Evolutionary conservation across 35 echinoderm and acorn worm species (phyloP).

Genomic region (Ophiothrix spiculata): DNA sequence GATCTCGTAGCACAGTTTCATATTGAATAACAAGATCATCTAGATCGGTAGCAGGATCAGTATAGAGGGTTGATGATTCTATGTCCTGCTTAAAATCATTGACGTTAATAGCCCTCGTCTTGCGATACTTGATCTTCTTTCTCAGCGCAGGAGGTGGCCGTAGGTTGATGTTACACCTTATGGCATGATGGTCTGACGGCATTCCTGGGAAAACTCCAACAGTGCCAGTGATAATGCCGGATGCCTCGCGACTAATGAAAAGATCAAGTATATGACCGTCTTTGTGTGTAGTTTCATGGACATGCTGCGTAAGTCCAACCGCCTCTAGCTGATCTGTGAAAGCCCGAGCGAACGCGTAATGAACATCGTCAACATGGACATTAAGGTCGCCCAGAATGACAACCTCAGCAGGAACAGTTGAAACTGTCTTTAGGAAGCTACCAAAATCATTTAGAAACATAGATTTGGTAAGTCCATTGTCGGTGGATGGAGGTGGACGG

Average conservation of each 20-base stretch:
- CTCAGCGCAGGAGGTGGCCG: neutral
- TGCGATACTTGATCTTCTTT: neutral
- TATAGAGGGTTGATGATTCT: slow-evolving; percentile 7
- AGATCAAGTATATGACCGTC: slow-evolving; percentile 19
- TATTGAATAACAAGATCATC: neutral
- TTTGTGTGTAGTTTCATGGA: neutral
- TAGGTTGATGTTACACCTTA: neutral
- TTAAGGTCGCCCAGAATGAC: neutral
- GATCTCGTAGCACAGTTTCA: slow-evolving; percentile 6
- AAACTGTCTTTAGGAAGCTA: neutral
- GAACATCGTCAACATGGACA: neutral
- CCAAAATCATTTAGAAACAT: slow-evolving; percentile 13
- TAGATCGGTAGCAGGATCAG: slow-evolving; percentile 10
- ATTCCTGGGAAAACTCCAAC: neutral
- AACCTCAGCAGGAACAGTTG: neutral
- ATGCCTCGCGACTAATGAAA: slow-evolving; percentile 1
- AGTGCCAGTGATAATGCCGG: neutral
- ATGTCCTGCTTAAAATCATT: neutral
- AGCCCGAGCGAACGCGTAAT: neutral
- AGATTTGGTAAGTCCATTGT: neutral
- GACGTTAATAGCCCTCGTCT: slow-evolving; percentile 4
- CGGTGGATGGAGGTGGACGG: neutral
- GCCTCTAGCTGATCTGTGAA: neutral
- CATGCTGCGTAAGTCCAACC: slow-evolving; percentile 19
- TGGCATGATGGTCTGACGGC: slow-evolving; percentile 9